These are phyloP conservation scores for Sinella curviseta DNA, from an alignment of 1,140 invertebrate species.

Conservation along the genomic window DNA sequence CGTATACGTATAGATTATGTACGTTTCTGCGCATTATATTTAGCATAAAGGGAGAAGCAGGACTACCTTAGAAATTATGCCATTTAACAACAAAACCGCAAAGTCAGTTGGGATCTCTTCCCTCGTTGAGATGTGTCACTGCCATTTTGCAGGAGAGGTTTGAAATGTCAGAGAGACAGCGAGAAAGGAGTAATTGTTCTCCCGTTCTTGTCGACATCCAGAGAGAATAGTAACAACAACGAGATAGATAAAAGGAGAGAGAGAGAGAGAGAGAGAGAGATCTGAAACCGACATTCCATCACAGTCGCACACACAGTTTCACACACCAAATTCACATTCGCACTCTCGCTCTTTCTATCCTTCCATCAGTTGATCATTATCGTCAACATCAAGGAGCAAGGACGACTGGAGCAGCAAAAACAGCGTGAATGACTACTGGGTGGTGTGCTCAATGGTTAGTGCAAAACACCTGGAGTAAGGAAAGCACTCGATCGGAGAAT, in stretches of 20 bases:
- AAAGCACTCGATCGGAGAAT: too few species aligned
- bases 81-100: conserved; percentile 3
- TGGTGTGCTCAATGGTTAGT: too few species aligned
- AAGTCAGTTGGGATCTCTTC: background rate
- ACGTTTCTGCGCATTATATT: too few species aligned
- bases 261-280: background rate
- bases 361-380: background rate
- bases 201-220: background rate
- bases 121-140: background rate
- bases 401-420: background rate
- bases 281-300: background rate
- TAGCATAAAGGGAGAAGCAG: background rate
- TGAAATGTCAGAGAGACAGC: background rate
- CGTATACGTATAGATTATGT: too few species aligned
- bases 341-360: too few species aligned
- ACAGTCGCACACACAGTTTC: too few species aligned
- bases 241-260: too few species aligned
- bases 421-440: too few species aligned
- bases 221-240: too few species aligned
- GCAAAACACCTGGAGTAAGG: too few species aligned
- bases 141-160: background rate
- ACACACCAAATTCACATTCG: background rate
- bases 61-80: background rate
- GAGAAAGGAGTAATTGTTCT: conserved; percentile 7
- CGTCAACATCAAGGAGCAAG: too few species aligned